phyloP scores from a whole-genome alignment of 2,888 invertebrate genomes.

The Nudaria mundana region DNA sequence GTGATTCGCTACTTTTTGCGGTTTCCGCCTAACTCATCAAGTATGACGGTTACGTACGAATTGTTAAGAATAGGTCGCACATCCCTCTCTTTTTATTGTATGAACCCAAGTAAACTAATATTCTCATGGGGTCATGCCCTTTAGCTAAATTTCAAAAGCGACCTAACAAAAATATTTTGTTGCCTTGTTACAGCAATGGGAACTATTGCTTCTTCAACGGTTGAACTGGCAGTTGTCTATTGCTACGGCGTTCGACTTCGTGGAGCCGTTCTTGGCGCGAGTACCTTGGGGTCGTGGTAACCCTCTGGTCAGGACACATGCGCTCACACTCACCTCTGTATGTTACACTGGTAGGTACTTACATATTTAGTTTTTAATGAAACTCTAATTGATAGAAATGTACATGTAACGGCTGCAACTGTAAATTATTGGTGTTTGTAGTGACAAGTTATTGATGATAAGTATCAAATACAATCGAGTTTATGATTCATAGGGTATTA shows the following conservation, averaged over 20 bases:
- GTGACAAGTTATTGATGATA: too few relatives aligned
- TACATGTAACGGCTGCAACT: too few relatives aligned
- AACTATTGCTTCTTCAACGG: constrained; percentile 87
- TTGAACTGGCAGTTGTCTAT: constrained; percentile 90
- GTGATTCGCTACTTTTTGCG: constrained; percentile 75
- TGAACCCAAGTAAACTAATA: constrained; percentile 32
- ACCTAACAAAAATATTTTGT: constrained; percentile 21
- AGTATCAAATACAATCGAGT: too few relatives aligned
- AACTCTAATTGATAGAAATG: too few relatives aligned
- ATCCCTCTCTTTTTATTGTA: constrained; percentile 44
- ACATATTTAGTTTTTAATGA: constrained; percentile 17
- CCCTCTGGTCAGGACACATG: constrained; percentile 85
- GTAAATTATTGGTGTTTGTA: too few relatives aligned
- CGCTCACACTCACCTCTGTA: constrained; percentile 88
- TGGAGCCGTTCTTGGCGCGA: constrained; percentile 88
- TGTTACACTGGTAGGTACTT: constrained; percentile 87
- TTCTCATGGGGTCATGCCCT: constrained; percentile 57
- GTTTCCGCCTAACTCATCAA: constrained; percentile 71
- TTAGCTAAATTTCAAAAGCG: constrained; percentile 34
- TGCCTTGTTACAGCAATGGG: constrained; percentile 86
- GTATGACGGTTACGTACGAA: constrained; percentile 77
- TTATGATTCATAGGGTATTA: too few relatives aligned
- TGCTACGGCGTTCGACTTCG: constrained; percentile 90
- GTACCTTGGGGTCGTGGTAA: constrained; percentile 82
- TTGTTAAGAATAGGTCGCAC: constrained; percentile 53